These are phyloP conservation scores for Lasioglossum baleicum DNA, from an alignment of 1,140 invertebrate genomes.

Conservation along the genomic window DNA sequence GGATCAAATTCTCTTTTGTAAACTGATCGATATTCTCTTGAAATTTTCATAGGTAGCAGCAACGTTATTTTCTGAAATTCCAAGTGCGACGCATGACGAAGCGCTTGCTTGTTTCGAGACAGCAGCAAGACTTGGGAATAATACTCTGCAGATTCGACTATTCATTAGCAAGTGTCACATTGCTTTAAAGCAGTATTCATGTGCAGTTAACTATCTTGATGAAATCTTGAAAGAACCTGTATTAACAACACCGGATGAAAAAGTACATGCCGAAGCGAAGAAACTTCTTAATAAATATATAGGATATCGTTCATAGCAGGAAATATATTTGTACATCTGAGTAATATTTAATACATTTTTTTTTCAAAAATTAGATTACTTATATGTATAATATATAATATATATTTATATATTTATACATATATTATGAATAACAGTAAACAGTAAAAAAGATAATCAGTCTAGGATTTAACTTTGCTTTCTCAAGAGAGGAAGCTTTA, in stretches of 20 bases:
- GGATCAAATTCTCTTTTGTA: background rate
- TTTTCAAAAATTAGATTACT: background rate
- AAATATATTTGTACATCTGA: conserved; percentile 30
- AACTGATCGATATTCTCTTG: background rate
- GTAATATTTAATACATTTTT: conserved; percentile 7
- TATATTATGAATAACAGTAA: background rate
- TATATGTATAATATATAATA: background rate
- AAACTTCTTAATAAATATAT: conserved; percentile 69
- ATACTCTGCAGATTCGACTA: conserved; percentile 86
- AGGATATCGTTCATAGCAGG: conserved; percentile 61
- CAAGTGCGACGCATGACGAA: conserved; percentile 84
- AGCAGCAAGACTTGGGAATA: conserved; percentile 83
- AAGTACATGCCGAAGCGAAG: conserved; percentile 67
- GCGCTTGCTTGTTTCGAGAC: conserved; percentile 84
- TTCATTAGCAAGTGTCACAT: conserved; percentile 87
- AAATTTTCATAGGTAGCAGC: conserved; percentile 78
- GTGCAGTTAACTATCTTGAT: conserved; percentile 82
- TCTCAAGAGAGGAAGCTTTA: no score
- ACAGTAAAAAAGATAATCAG: no score
- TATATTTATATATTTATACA: background rate
- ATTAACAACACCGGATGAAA: conserved; percentile 77
- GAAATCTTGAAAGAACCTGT: conserved; percentile 75
- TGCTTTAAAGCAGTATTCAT: conserved; percentile 78
- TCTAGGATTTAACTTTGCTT: no score
- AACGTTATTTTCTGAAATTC: conserved; percentile 85